A percentile compares a stretch with the other conserved stretches of the same genome.
phyloP scores from a whole-genome alignment of 1,140 invertebrate species.

The Samia ricini region DNA sequence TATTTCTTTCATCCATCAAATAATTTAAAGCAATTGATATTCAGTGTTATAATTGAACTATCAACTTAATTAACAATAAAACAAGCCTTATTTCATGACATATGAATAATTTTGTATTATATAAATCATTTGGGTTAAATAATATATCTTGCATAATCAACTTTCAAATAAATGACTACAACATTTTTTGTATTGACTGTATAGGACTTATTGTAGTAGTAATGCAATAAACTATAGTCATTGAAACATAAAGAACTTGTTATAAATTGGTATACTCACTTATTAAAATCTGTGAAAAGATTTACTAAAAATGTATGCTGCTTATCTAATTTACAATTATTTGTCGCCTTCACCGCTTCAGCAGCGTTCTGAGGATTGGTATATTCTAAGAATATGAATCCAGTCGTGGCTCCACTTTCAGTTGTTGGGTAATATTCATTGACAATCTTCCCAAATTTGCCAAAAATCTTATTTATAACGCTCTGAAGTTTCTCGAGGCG shows the following conservation, averaged over 20 bases:
- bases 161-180: no score
- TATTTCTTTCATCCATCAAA: no score
- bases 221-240: background rate
- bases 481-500: conserved; percentile 95
- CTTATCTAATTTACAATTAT: conserved; percentile 98
- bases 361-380: conserved; percentile 87
- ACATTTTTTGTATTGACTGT: no score
- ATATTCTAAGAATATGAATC: conserved; percentile 97
- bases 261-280: conserved; percentile 78
- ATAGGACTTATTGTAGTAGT: no score
- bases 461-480: conserved; percentile 95
- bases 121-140: no score
- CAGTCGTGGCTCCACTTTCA: conserved; percentile 90
- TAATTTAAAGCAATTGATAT: no score
- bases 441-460: conserved; percentile 93
- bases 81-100: no score
- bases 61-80: no score
- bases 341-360: conserved; percentile 91
- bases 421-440: conserved; percentile 94
- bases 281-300: conserved; percentile 97
- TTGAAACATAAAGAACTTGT: background rate
- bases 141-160: no score
- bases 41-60: no score
- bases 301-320: conserved; percentile 97
- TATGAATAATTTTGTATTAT: no score